Base-by-base conservation (phyloP, 2,797 vertebrate species). In the Myotis myotis region DNA sequence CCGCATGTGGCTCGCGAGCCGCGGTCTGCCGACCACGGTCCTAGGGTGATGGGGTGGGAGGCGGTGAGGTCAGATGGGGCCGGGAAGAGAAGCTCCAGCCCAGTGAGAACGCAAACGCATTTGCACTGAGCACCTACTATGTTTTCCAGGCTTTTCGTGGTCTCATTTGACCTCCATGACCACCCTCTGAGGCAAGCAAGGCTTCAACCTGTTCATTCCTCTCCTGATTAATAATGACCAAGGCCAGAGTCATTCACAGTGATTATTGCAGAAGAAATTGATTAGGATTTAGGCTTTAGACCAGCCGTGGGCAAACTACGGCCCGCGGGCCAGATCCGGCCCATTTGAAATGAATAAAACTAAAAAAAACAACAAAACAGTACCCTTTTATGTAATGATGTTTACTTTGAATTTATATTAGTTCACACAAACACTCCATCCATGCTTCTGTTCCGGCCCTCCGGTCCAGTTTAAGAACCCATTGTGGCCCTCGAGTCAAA, bases 31-130 rank as follows among this genome's bases (percentile, higher is more conserved):
- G 8, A 8, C 41, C 41, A 41, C 41, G 1, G 41, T 2, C 4
- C 44, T 0, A 4, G 25, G 57, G 66, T 15, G 8, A 5, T 22
- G 41, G 4, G 22, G 53, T 2, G 6, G 20, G 64, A 36, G 55
- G 17, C 0, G 0, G 22, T 1, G 38, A 28, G 2, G 57, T 13
- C 2, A 60, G 49, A 47, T 0, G 30, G 8, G 57, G 13, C 3
- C 0, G 12, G 51, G 49, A 41, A 81, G 70, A 51, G 44, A 33
- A 87, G 28, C 19, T 4, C 16, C 47, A 30, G 41, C 20, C 25
- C 22, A 72, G 0, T 3, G 28, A 44, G 47, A 38, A 53, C 49
- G 38, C 15, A 80, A 66, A 30, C 15, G 33, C 3, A 7, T 22
- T 25, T 62, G 19, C 22, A 3, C 23, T 30, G 36, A 66, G 8